phyloP scores from a whole-genome alignment of 2,888 invertebrate genomes.

The Ormyrus nitidulus region DNA sequence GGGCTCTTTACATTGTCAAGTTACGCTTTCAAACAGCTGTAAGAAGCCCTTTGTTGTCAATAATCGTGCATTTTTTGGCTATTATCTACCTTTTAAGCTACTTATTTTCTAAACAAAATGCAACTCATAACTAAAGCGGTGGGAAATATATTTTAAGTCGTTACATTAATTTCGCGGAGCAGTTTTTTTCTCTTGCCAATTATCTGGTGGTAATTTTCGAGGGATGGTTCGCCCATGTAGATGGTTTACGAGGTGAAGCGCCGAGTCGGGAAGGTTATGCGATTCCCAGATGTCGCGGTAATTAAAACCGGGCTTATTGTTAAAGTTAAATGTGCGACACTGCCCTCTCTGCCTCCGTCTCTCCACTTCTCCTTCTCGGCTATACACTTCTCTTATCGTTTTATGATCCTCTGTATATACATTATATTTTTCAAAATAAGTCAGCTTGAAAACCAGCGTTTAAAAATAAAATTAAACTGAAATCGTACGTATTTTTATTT shows the following conservation, averaged over 20 bases:
- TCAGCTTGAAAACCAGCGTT: background rate
- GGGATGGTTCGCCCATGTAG: conserved; percentile 64
- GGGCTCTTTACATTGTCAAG: conserved; percentile 11
- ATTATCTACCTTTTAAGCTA: too few relatives aligned
- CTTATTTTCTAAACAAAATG: background rate
- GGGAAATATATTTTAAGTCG: background rate
- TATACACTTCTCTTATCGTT: conserved; percentile 46
- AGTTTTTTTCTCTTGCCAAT: conserved; percentile 57
- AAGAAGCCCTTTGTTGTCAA: conserved; percentile 6
- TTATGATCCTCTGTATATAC: conserved; percentile 46
- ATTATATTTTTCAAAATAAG: conserved; percentile 6
- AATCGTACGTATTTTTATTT: background rate
- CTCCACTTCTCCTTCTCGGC: conserved; percentile 26
- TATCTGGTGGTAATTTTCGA: conserved; percentile 68
- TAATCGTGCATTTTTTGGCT: background rate
- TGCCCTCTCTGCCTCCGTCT: conserved; percentile 2
- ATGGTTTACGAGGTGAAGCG: conserved; percentile 61
- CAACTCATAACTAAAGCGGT: background rate
- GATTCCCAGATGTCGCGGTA: conserved; percentile 74
- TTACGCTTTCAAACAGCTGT: background rate
- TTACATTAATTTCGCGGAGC: background rate
- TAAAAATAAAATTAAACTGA: too few relatives aligned
- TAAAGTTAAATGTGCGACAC: conserved; percentile 67
- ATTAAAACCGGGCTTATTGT: conserved; percentile 73
- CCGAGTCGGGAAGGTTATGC: conserved; percentile 66